phyloP scores from a whole-genome alignment of 1,140 invertebrate species.

The Oppia nitens region DNA sequence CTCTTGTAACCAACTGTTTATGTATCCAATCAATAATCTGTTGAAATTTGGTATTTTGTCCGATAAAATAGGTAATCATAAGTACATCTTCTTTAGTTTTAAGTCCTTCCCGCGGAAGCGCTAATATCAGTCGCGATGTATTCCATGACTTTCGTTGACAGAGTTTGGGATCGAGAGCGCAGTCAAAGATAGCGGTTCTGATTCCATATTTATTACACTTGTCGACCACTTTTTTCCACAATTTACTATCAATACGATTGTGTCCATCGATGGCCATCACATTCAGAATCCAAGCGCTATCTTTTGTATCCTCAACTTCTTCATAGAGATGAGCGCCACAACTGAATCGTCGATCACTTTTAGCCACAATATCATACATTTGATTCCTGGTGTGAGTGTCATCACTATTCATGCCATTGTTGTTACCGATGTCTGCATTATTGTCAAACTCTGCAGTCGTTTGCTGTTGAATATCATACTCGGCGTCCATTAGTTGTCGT shows the following conservation, averaged over 20 bases:
- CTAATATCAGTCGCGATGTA: constrained; percentile 31
- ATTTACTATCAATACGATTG: constrained; percentile 25
- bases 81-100: constrained; percentile 35
- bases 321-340: constrained; percentile 35
- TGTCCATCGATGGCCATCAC: constrained; percentile 23
- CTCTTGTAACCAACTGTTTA: constrained; percentile 30
- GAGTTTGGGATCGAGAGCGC: constrained; percentile 31
- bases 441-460: not conserved
- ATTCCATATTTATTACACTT: constrained; percentile 34
- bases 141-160: constrained; percentile 34
- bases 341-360: constrained; percentile 24
- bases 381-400: not conserved
- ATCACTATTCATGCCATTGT: constrained; percentile 25
- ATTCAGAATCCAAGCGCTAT: constrained; percentile 38
- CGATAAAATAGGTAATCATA: constrained; percentile 28
- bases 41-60: constrained; percentile 24
- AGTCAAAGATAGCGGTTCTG: constrained; percentile 34
- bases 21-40: constrained; percentile 33
- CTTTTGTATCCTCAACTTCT: constrained; percentile 38
- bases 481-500: constrained; percentile 23
- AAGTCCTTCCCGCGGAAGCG: constrained; percentile 31
- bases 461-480: constrained; percentile 25
- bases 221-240: constrained; percentile 30
- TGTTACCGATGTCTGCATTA: constrained; percentile 15
- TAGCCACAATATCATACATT: not conserved